A percentile compares a stretch with the other conserved stretches of the same genome.
Conservation (phyloP, 30 jellyfish, hydroid and myxozoan species). For the Aurelia coerulea region DNA sequence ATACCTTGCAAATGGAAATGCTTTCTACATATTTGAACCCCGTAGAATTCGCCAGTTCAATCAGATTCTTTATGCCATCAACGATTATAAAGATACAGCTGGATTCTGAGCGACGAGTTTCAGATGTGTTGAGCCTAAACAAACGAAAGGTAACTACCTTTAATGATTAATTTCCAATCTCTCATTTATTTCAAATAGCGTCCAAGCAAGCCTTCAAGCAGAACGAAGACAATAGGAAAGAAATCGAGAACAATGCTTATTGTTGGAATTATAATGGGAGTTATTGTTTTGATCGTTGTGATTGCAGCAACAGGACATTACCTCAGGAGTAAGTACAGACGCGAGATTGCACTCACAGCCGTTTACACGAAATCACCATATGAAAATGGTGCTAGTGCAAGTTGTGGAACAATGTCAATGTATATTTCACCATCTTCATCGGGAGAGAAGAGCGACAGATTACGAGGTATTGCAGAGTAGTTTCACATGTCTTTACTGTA, state of each 20-base stretch:
- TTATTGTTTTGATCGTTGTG: conserved; percentile 38
- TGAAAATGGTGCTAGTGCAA: conserved; percentile 31
- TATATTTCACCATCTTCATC: conserved; percentile 54
- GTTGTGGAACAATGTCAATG: conserved; percentile 49
- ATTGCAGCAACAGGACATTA: conserved; percentile 58
- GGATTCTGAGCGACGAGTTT: too few relatives aligned
- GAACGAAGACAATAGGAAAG: conserved; percentile 22
- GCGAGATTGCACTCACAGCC: conserved; percentile 55
- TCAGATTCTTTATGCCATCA: too few relatives aligned
- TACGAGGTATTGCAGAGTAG: conserved; percentile 14
- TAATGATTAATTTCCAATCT: too few relatives aligned
- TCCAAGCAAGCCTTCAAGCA: not conserved
- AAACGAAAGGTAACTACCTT: too few relatives aligned
- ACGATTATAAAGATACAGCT: too few relatives aligned
- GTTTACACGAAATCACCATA: conserved; percentile 33
- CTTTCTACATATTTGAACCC: too few relatives aligned
- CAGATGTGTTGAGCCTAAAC: too few relatives aligned
- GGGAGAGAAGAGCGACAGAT: conserved; percentile 41
- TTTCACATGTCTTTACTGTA: not conserved
- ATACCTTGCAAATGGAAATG: too few relatives aligned
- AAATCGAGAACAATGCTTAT: conserved; percentile 50
- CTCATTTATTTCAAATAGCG: not conserved
- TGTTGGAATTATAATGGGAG: conserved; percentile 47
- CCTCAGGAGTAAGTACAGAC: conserved; percentile 32
- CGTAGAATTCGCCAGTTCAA: too few relatives aligned